Evolutionary conservation across 2,888 invertebrate genomes (phyloP), one percentile per base, ranked within the genome.

Genomic region (Cheilosia grossa): DNA sequence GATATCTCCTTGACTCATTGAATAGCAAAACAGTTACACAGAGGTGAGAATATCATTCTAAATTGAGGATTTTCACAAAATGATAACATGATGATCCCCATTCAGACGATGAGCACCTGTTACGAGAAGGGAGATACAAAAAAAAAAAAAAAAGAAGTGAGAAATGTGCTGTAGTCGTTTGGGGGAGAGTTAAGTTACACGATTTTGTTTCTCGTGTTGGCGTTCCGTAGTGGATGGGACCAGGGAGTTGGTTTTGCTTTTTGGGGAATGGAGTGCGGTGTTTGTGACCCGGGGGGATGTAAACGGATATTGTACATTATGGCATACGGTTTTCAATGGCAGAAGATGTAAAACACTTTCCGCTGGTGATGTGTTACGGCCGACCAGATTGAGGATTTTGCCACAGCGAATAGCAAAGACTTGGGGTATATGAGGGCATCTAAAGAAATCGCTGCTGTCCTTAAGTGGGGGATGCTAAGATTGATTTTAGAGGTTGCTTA

Each of bases 41-140:
- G 61, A 82, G 82, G 82, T 78, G 82, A 78, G 78, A 82, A 82
- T 78, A 82, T 82, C 78, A 66, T 56, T 82, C 53, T 72, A 78
- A 78, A 82, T 82, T 78, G 82, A 56, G 72, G 78, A 82, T 82
- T 82, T 78, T 47, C 61, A 61, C 72, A 82, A 73, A 73, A 78
- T 61, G 82, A 73, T 78, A 78, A 82, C 82, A 72, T 53, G 78
- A 72, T 82, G 82, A 72, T 78, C 64, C 61, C 59, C 40, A 70
- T 63, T 47, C 21, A 70, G 70, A 70, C 63, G 78, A 72, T 59
- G 58, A 66, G 79, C 79, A 80, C 79, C 79, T 80, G 79, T 79
- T 73, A 79, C 58, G 42, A 58, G 13, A 40, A 27, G 13, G 49
- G 42, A 21, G 4, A 21, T 27, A 7, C 6, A 27, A 6, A 27